phyloP scores from a whole-genome alignment of 2,113 vertebrate genomes.

The Pelodiscus sinensis region DNA sequence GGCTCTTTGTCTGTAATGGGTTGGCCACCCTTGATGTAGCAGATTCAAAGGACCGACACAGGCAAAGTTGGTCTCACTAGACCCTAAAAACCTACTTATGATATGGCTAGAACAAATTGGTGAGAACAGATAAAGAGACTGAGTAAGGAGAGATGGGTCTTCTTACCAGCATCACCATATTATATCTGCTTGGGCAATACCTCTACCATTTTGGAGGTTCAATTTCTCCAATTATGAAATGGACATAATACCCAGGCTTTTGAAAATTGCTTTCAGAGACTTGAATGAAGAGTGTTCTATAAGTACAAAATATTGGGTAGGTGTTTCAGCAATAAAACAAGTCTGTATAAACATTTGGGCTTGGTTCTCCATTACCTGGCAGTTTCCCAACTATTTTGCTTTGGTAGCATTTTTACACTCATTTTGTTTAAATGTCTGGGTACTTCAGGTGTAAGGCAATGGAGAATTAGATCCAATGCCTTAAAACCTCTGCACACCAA shows the following conservation, averaged over 20 bases:
- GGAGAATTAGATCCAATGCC: neutral
- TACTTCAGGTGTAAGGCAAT: neutral
- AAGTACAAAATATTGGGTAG: neutral
- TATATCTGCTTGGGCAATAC: neutral
- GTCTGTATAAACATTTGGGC: neutral
- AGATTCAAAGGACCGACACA: neutral
- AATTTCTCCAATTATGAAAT: neutral
- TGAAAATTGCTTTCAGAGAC: neutral
- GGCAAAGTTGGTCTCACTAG: neutral
- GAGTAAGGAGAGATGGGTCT: neutral
- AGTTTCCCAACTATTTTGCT: neutral
- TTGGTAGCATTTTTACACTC: neutral
- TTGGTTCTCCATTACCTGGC: neutral
- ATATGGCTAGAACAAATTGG: neutral
- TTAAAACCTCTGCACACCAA: neutral
- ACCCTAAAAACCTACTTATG: neutral
- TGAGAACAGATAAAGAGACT: neutral
- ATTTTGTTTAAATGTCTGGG: neutral
- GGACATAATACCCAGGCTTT: neutral
- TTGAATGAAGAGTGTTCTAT: neutral
- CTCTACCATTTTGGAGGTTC: neutral
- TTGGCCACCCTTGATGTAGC: neutral
- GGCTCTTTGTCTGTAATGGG: too few species aligned
- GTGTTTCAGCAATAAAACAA: neutral
- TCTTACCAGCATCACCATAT: neutral